phyloP scores from a whole-genome alignment of 2,113 vertebrate species.

The Salminus brasiliensis region DNA sequence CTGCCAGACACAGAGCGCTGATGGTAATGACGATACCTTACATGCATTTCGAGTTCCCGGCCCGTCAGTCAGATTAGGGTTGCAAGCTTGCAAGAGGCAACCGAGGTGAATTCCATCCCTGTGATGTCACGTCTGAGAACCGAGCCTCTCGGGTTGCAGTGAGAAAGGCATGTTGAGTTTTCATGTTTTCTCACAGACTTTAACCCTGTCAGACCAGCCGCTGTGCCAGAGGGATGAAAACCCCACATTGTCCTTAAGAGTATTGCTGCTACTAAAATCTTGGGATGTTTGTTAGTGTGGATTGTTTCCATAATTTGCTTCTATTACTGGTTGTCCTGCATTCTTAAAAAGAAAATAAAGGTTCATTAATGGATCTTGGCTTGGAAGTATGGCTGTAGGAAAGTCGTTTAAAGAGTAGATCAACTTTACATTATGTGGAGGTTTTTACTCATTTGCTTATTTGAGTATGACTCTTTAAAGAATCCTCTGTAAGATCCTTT shows the following conservation, averaged over 20 bases:
- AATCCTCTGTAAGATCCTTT: no score
- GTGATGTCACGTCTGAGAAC: constrained; percentile 43
- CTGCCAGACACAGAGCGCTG: neutral
- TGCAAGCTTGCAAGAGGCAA: neutral
- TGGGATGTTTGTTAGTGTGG: neutral
- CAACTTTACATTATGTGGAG: no score
- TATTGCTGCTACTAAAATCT: neutral
- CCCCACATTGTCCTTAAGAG: neutral
- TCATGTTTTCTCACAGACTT: neutral
- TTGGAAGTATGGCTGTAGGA: no score
- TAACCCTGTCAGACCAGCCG: neutral
- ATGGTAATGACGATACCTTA: neutral
- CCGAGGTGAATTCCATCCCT: constrained; percentile 16
- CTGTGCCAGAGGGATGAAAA: neutral
- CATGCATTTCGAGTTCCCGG: neutral
- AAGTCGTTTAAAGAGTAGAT: no score
- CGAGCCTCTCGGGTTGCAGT: constrained; percentile 1
- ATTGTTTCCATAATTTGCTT: neutral
- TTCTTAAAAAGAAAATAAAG: no score
- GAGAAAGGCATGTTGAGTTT: neutral
- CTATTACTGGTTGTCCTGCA: no score
- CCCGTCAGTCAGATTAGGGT: neutral
- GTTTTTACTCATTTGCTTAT: no score
- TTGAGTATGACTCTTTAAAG: no score
- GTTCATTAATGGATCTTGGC: no score